Evolutionary conservation across 2,888 invertebrate species (phyloP).

Genomic region (Exocentrus adspersus): DNA sequence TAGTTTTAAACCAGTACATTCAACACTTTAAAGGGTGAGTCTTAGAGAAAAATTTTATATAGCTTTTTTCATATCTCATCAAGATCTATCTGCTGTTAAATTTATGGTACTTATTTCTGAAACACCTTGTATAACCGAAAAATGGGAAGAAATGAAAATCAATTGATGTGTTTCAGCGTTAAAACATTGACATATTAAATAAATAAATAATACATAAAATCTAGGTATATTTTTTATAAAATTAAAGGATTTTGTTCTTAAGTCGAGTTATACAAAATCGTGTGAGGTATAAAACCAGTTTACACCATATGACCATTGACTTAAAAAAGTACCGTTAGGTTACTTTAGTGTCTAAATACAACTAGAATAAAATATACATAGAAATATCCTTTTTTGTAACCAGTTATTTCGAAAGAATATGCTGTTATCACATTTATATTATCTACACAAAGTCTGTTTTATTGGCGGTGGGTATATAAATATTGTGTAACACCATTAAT

Average conservation of each 20-base stretch:
- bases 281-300: neutral
- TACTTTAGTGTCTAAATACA: neutral
- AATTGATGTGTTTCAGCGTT: too few species aligned
- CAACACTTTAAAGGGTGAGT: too few species aligned
- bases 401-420: neutral
- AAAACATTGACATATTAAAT: too few species aligned
- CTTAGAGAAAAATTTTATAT: too few species aligned
- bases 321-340: conserved; percentile 11
- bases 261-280: neutral
- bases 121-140: too few species aligned
- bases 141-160: too few species aligned
- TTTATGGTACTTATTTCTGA: too few species aligned
- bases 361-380: conserved; percentile 5
- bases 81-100: too few species aligned
- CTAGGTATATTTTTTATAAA: too few species aligned
- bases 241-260: neutral
- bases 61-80: too few species aligned
- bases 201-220: too few species aligned
- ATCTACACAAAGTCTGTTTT: conserved; percentile 11
- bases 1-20: too few species aligned
- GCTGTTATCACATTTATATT: neutral
- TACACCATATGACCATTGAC: neutral
- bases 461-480: conserved; percentile 15
- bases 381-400: neutral
- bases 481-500: conserved; percentile 16